A percentile compares a stretch with the other conserved stretches of the same genome.
phyloP scores from a whole-genome alignment of 64 coral and sea anemone species.

The Porites lutea region DNA sequence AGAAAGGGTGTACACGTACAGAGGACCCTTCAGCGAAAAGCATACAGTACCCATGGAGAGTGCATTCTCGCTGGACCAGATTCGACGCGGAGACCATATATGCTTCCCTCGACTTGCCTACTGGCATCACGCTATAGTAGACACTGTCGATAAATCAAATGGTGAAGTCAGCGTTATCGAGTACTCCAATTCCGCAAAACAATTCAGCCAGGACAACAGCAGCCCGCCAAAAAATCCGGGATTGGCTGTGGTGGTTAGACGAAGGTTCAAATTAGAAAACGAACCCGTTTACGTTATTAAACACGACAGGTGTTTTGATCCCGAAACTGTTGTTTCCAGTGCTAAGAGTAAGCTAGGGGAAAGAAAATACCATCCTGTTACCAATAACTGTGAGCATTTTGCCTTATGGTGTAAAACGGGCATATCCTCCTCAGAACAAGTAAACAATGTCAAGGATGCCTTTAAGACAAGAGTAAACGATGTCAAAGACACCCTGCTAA shows the following conservation, averaged over 20 bases:
- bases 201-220: not conserved
- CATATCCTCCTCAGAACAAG: conserved; percentile 36
- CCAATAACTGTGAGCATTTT: conserved; percentile 79
- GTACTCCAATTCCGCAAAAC: conserved; percentile 23
- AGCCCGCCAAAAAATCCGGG: not conserved
- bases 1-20: not conserved
- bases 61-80: not conserved
- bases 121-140: conserved; percentile 74
- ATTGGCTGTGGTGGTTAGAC: not conserved
- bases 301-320: conserved; percentile 6
- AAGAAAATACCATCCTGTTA: conserved; percentile 25
- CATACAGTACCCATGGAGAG: conserved; percentile 6
- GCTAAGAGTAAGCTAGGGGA: conserved; percentile 47
- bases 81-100: conserved; percentile 40
- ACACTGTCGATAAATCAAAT: conserved; percentile 11
- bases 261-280: not conserved
- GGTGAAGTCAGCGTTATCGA: conserved; percentile 45
- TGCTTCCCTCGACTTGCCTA: conserved; percentile 20
- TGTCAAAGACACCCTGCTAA: not conserved
- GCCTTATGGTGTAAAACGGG: conserved; percentile 67
- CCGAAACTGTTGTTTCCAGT: conserved; percentile 13
- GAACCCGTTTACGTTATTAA: conserved; percentile 29
- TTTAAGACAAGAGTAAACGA: not conserved
- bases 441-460: not conserved
- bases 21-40: not conserved